Base-by-base conservation (phyloP, 1,140 invertebrate species). In the Bombus polaris region DNA sequence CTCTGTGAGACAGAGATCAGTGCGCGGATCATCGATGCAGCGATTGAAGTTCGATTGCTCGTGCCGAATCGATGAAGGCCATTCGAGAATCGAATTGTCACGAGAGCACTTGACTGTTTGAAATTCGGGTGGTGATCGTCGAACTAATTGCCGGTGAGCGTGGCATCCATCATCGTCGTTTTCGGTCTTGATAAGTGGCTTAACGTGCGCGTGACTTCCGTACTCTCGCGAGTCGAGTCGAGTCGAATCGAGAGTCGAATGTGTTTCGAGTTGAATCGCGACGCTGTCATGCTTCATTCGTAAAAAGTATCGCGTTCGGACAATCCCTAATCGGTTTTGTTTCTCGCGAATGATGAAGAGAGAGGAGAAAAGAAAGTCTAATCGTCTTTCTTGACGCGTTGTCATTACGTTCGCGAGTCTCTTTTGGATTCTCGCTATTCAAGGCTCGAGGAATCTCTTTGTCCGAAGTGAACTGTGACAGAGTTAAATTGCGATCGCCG, bases 401-500 rank as follows among this genome's bases (percentile, higher is more conserved):
- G 44, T n/a, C n/a, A 25, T 53, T 47, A 57, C 57, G 71, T 15
- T 59, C 62, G 44, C 74, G 47, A 78, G 71, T 59, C 66, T 25
- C 42, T 87, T 28, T 74, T 15, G 22, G 35, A 32, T 32, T n/a
- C 32, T 59, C 44, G 62, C 37, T 42, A 25, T 35, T 42, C 76
- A 28, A 35, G 6, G 37, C 57, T 25, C 53, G 35, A 22, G 73
- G 71, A 62, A 62, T 35, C 76, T 85, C 82, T 88, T 85, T 81
- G 87, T 86, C n/a, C 73, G 73, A 78, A 80, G 83, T 88, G 79
- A 89, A 82, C 83, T 44, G 70, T 79, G 80, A 88, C 83, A 65
- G 62, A 81, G 42, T 81, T 76, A 66, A 78, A 70, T 70, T 80
- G 68, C 70, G 39, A 89, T n/a, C 18, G 82, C 32, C 32, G 22